Conservation (phyloP, 1,140 invertebrate genomes). For the Trichomalopsis sarcophagae region DNA sequence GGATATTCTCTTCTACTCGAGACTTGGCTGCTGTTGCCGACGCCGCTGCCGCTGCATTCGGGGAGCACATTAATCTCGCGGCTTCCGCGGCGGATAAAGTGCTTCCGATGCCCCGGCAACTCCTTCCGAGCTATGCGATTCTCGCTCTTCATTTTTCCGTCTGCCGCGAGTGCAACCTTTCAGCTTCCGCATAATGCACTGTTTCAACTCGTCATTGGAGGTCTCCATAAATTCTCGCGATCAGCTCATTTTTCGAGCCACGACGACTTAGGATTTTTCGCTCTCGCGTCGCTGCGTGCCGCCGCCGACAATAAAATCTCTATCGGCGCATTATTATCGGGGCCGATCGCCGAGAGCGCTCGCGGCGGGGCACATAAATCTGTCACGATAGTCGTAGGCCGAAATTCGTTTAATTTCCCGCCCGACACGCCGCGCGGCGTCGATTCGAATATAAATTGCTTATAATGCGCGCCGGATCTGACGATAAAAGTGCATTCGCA, state of each 20-base stretch:
- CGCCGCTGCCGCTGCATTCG: neutral
- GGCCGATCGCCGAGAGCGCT: neutral
- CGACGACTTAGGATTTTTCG: neutral
- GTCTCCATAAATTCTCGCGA: too few species aligned
- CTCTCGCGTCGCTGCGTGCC: neutral
- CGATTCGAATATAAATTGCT: constrained; percentile 46
- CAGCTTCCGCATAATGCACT: too few species aligned
- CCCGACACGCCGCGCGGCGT: neutral
- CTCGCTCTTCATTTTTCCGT: constrained; percentile 9
- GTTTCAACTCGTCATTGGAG: too few species aligned
- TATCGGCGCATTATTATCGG: constrained; percentile 25
- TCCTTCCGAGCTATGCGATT: neutral
- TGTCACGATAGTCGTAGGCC: constrained; percentile 27
- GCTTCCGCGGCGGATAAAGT: constrained; percentile 36
- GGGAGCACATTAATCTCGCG: constrained; percentile 38
- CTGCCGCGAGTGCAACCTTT: neutral
- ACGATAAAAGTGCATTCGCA: constrained; percentile 24
- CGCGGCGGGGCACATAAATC: constrained; percentile 18
- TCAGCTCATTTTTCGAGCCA: too few species aligned
- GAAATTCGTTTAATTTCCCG: constrained; percentile 46
- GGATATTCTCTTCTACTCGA: neutral
- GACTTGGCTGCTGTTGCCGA: neutral
- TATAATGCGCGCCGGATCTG: constrained; percentile 13
- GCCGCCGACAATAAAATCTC: constrained; percentile 15
- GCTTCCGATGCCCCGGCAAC: constrained; percentile 30